Conservation (phyloP, 37 sponge, comb jelly and placozoan species). For the Cliona cf. orientalis region DNA sequence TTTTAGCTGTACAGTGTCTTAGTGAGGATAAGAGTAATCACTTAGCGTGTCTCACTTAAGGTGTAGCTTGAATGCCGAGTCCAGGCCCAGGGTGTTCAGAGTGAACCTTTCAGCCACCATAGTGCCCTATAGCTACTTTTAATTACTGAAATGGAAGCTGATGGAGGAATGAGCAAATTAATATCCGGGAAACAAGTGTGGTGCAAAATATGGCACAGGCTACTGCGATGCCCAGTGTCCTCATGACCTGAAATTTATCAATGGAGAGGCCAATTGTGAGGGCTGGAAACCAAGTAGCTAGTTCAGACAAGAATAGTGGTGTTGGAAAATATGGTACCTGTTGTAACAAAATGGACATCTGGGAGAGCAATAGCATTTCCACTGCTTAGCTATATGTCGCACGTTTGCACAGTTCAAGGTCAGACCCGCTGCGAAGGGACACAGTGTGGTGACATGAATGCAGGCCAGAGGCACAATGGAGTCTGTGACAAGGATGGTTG, state of each 20-base stretch:
- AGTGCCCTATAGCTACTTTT: no score
- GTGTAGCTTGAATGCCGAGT: no score
- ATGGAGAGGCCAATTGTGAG: slow-evolving; percentile 55
- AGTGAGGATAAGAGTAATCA: no score
- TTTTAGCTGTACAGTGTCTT: no score
- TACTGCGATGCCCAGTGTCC: slow-evolving; percentile 59
- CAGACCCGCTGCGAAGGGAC: slow-evolving; percentile 37
- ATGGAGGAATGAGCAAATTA: slow-evolving; percentile 37
- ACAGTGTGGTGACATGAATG: slow-evolving; percentile 24
- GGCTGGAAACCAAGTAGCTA: slow-evolving; percentile 33
- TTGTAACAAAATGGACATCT: slow-evolving; percentile 44
- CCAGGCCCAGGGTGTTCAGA: no score
- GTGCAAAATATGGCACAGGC: slow-evolving; percentile 54
- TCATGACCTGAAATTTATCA: slow-evolving; percentile 50
- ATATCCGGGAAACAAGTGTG: slow-evolving; percentile 39
- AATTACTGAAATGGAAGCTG: slow-evolving; percentile 47
- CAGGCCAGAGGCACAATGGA: slow-evolving; percentile 24
- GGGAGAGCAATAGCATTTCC: slow-evolving; percentile 39
- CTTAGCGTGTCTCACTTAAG: no score
- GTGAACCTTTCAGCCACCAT: no score
- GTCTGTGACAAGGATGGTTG: slow-evolving; percentile 54
- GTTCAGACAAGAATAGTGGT: slow-evolving; percentile 27
- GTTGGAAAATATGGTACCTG: slow-evolving; percentile 42
- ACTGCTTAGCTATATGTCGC: slow-evolving; percentile 42
- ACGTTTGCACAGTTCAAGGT: slow-evolving; percentile 44